A percentile compares a stretch with the other conserved stretches of the same genome.
phyloP scores from a whole-genome alignment of 2,888 invertebrate genomes.

The Pharmacophagus antenor region DNA sequence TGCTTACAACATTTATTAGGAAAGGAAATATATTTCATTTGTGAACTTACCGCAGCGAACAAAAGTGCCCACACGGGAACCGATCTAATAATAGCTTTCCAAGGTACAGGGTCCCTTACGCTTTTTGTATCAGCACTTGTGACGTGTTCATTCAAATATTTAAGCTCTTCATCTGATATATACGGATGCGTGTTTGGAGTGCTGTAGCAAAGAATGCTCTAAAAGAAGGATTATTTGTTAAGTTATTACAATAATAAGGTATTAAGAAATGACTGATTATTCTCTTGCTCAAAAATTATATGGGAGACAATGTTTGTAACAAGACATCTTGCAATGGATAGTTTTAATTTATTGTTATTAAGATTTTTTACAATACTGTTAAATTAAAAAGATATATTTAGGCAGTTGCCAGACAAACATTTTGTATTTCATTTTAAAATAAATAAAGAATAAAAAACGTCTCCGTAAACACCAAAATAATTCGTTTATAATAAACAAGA shows the following conservation, averaged over 20 bases:
- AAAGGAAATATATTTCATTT: too few relatives aligned
- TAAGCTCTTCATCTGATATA: constrained; percentile 78
- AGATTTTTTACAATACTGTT: too few relatives aligned
- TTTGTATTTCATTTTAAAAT: too few relatives aligned
- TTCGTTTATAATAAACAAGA: background rate
- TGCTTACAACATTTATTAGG: too few relatives aligned
- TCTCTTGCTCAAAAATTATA: background rate
- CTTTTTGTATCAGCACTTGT: constrained; percentile 76
- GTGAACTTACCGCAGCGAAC: constrained; percentile 83
- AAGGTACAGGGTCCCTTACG: constrained; percentile 83
- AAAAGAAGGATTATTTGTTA: constrained; percentile 37
- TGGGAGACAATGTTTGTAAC: background rate
- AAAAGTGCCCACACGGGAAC: constrained; percentile 87
- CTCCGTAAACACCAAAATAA: background rate
- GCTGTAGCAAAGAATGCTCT: constrained; percentile 76
- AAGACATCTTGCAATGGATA: too few relatives aligned
- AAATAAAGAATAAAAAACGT: background rate
- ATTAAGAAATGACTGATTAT: background rate
- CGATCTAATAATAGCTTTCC: constrained; percentile 85
- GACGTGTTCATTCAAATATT: constrained; percentile 81
- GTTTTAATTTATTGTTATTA: too few relatives aligned
- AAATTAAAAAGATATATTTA: too few relatives aligned
- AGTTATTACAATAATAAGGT: background rate
- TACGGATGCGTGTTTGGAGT: constrained; percentile 78
- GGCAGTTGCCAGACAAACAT: too few relatives aligned